Base-by-base conservation (phyloP, 2,113 vertebrate genomes). In the Neodon shergylaensis region DNA sequence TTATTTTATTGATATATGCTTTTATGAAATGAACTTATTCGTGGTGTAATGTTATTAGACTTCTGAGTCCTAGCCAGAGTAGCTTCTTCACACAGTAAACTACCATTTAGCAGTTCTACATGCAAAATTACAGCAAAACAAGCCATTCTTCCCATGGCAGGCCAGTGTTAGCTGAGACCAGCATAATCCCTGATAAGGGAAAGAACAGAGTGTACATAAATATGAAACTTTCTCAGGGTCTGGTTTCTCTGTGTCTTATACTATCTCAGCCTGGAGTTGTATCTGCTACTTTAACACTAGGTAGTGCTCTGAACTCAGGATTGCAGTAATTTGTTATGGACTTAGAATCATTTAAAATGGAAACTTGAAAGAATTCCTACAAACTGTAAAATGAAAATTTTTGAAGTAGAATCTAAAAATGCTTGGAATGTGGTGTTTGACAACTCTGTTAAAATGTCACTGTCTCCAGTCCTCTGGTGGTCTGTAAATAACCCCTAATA, bases 291-390 rank as follows among this genome's bases (percentile, higher is more conserved):
- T 74, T 88, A 74, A 88, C 70, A 61, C 70, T 88, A 88, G 70
- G 86, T 88, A 74, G 70, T 58, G 86, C 86, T 88, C 70, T 74
- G 52, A 88, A 88, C n/a, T 74, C 52, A 61, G 14, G n/a, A 74
- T 61, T 88, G 36, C 14, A 61, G 13, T 73, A 74, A 58, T 88
- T 54, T 54, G 47, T 70, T 88, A 58, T 21, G 9, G 8, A 33
- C n/a, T 88, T 88, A 42, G 36, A 73, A 28, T 16, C 36, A 9
- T 47, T 39, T 58, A 61, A 58, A 42, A 58, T 61, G 33, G 52
- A 88, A 72, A 24, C 66, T 87, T 87, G 47, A 49, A 86, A 52
- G 33, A 52, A n/a, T 86, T 49, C 22, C 26, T 24, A 86, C 47
- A 86, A 36, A 49, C 19, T 47, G 21, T 68, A 36, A 86, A 68